phyloP scores from a whole-genome alignment of 2,113 vertebrate genomes.

The Lethenteron camtschaticum region DNA sequence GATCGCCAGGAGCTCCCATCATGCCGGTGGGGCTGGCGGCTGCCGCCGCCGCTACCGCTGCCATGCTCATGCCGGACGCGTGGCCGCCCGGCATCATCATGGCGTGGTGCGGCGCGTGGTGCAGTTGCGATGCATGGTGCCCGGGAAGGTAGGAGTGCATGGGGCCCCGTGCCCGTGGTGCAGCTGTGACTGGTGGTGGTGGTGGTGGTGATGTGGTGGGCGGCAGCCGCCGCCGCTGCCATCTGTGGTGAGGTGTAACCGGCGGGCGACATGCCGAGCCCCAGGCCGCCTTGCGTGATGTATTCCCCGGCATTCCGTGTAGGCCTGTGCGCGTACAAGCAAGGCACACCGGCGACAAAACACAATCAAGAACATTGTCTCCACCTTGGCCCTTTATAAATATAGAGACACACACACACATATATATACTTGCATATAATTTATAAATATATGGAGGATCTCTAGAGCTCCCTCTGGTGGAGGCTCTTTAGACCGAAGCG shows the following conservation, averaged over 20 bases:
- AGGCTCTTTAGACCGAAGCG: too few relatives aligned
- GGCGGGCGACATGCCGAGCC: slow-evolving; percentile 52
- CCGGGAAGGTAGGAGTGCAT: slow-evolving; percentile 55
- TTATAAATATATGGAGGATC: too few relatives aligned
- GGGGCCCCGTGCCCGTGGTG: slow-evolving; percentile 46
- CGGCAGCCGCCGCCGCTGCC: slow-evolving; percentile 38
- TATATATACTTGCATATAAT: too few relatives aligned
- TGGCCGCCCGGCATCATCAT: slow-evolving; percentile 60
- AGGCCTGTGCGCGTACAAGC: slow-evolving; percentile 29
- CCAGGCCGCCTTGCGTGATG: slow-evolving; percentile 63
- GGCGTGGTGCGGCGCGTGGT: slow-evolving; percentile 29
- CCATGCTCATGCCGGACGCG: slow-evolving; percentile 65
- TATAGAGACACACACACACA: too few relatives aligned
- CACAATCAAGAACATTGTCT: too few relatives aligned
- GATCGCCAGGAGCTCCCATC: slow-evolving; percentile 44
- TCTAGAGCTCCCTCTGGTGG: too few relatives aligned
- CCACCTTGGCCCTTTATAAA: too few relatives aligned
- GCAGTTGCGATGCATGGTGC: slow-evolving; percentile 16
- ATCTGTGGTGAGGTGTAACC: slow-evolving; percentile 43
- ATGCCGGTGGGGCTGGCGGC: slow-evolving; percentile 41
- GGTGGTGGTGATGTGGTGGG: too few relatives aligned
- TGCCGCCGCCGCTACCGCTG: slow-evolving; percentile 47
- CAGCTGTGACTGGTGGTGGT: slow-evolving; percentile 21
- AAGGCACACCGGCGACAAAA: too few relatives aligned
- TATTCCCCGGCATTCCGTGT: slow-evolving; percentile 67